These are phyloP conservation scores for Petrosia ficiformis DNA, from an alignment of 37 sponge, comb jelly and placozoan species.

Conservation along the genomic window DNA sequence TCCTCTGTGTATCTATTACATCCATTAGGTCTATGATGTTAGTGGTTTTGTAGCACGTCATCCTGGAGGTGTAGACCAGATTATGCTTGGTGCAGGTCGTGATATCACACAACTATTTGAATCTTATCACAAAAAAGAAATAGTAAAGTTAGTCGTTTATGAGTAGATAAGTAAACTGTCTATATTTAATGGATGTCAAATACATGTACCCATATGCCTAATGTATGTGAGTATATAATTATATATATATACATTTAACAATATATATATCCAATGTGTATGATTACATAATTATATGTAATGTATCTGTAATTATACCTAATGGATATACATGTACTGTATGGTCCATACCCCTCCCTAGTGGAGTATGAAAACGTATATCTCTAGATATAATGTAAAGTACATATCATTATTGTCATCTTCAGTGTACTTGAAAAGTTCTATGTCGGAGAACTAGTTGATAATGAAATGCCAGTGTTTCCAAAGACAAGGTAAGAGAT, in stretches of 20 bases:
- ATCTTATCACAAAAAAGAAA: slow-evolving; percentile 76
- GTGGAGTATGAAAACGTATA: too few species aligned
- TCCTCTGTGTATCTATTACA: not conserved
- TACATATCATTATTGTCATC: not conserved
- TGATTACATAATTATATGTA: too few species aligned
- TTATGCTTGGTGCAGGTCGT: slow-evolving; percentile 88
- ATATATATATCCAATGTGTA: too few species aligned
- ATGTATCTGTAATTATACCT: too few species aligned
- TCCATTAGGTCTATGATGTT: slow-evolving; percentile 88
- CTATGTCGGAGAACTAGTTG: slow-evolving; percentile 86
- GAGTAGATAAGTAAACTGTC: not conserved
- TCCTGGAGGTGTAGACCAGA: slow-evolving; percentile 94
- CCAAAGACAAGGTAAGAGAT: slow-evolving; percentile 71
- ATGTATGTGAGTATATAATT: too few species aligned
- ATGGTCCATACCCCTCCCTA: too few species aligned
- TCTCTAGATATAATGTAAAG: too few species aligned
- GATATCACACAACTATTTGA: slow-evolving; percentile 90
- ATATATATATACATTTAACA: too few species aligned
- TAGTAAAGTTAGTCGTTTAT: slow-evolving; percentile 59
- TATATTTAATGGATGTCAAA: too few species aligned
- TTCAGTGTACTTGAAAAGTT: slow-evolving; percentile 84
- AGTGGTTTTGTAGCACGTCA: slow-evolving; percentile 75
- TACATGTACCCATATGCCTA: too few species aligned
- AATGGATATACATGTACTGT: too few species aligned
- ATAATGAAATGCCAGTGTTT: slow-evolving; percentile 88